These are phyloP conservation scores for Eulemur macaco DNA, from an alignment of 2,113 vertebrate genomes.

Conservation along the genomic window DNA sequence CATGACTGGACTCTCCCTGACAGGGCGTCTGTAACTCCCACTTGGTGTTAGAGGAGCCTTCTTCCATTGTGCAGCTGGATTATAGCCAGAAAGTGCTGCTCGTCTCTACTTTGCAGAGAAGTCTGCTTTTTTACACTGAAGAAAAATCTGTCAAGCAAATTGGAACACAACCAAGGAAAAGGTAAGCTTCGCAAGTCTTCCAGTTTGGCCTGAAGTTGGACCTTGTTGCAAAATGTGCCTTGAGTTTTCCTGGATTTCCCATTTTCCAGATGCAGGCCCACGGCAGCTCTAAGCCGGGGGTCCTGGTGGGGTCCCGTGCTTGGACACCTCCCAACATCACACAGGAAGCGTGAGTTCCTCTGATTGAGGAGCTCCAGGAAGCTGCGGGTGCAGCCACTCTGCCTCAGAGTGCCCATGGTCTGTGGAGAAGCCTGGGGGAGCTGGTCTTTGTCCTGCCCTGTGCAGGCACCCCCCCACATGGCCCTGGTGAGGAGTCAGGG, in stretches of 20 bases:
- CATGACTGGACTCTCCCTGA: neutral
- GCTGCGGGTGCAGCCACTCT: neutral
- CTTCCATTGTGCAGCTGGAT: conserved; percentile 94
- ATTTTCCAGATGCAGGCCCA: neutral
- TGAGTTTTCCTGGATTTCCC: no score
- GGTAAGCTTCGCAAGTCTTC: conserved; percentile 80
- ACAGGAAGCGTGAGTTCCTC: neutral
- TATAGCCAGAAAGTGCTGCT: conserved; percentile 96
- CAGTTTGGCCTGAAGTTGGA: conserved; percentile 34
- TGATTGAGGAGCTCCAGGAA: neutral
- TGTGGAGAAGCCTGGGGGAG: neutral
- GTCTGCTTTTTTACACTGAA: conserved; percentile 94
- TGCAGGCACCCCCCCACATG: neutral
- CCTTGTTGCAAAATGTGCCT: neutral
- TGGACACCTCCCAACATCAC: fast-evolving
- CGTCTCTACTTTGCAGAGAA: conserved; percentile 92
- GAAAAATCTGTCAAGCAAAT: conserved; percentile 91
- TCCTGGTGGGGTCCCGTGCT: neutral
- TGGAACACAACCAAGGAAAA: conserved; percentile 93
- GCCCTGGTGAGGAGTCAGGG: neutral
- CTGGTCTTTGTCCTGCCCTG: neutral
- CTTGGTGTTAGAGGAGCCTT: conserved; percentile 92
- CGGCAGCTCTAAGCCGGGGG: fast-evolving
- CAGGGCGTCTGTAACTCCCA: conserved; percentile 93
- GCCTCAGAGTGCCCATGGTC: neutral